Evolutionary conservation across 2,113 vertebrate genomes (phyloP).

Genomic region (Tylochromis polylepis): DNA sequence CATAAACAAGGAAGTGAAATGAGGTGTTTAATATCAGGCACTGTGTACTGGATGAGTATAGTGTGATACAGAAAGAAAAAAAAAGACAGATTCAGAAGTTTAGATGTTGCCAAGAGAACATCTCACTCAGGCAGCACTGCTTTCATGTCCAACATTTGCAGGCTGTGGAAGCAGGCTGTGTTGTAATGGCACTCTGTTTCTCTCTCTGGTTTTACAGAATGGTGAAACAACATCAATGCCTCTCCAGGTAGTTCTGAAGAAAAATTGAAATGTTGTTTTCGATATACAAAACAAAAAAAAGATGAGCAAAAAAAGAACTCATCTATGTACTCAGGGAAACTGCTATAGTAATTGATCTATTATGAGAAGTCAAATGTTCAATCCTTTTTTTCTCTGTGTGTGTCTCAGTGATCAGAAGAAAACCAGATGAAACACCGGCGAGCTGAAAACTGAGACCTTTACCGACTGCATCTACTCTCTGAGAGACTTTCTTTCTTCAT

Average conservation of each 20-base stretch:
- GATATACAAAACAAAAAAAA: not conserved
- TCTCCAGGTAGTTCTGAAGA: rapidly evolving
- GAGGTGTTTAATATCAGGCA: not conserved
- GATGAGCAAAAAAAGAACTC: not conserved
- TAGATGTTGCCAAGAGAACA: not conserved
- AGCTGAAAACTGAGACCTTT: not conserved
- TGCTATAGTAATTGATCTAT: not conserved
- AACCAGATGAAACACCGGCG: not conserved
- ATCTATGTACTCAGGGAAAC: not conserved
- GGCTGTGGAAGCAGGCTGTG: not conserved
- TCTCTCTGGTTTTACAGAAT: not conserved
- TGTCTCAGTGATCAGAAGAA: not conserved
- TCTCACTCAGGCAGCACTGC: not conserved
- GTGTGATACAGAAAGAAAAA: not conserved
- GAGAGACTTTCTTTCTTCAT: not conserved
- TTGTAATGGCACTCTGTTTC: not conserved
- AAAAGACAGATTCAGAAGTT: not conserved
- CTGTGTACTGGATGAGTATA: not conserved
- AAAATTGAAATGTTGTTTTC: not conserved
- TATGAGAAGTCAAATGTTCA: not conserved
- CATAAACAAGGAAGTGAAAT: not conserved
- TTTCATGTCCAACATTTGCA: not conserved
- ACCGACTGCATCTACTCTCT: not conserved
- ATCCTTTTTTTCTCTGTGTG: not conserved
- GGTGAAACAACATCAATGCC: not conserved